phyloP scores from a whole-genome alignment of 2,797 vertebrate genomes.

The Botia almorhae region DNA sequence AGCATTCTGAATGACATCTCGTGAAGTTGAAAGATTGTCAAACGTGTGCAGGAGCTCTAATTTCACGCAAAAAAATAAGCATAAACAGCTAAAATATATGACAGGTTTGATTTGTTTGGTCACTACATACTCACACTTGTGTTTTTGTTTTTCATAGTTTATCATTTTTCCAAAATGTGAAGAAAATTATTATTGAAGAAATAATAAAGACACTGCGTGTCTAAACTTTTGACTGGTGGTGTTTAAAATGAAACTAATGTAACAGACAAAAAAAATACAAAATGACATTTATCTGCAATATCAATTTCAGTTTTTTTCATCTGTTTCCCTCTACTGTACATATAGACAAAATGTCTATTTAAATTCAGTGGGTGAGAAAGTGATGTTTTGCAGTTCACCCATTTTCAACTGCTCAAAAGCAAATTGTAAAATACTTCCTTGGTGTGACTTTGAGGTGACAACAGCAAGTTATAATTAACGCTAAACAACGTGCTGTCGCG shows the following conservation, averaged over 20 bases:
- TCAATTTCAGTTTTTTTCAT: not conserved
- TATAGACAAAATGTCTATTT: not conserved
- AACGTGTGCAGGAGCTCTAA: not conserved
- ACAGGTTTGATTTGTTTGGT: not conserved
- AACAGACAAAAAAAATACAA: not conserved
- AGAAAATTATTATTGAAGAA: not conserved
- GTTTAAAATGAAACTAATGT: not conserved
- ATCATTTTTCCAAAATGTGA: not conserved
- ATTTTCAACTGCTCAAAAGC: not conserved
- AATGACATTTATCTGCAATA: not conserved
- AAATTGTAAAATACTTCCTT: constrained; percentile 3
- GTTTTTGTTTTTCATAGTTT: not conserved
- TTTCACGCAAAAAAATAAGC: not conserved
- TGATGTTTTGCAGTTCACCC: not conserved
- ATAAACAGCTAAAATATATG: not conserved
- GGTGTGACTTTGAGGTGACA: constrained; percentile 59
- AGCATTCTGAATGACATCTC: not conserved
- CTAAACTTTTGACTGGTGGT: not conserved
- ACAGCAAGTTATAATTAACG: constrained; percentile 41
- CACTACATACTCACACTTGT: not conserved
- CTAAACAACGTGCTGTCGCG: not conserved
- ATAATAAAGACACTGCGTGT: not conserved
- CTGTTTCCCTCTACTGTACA: not conserved
- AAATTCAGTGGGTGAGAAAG: not conserved
- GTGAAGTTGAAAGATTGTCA: not conserved